These are phyloP conservation scores for Moxostoma hubbsi DNA, from an alignment of 2,797 vertebrate species.

Conservation along the genomic window DNA sequence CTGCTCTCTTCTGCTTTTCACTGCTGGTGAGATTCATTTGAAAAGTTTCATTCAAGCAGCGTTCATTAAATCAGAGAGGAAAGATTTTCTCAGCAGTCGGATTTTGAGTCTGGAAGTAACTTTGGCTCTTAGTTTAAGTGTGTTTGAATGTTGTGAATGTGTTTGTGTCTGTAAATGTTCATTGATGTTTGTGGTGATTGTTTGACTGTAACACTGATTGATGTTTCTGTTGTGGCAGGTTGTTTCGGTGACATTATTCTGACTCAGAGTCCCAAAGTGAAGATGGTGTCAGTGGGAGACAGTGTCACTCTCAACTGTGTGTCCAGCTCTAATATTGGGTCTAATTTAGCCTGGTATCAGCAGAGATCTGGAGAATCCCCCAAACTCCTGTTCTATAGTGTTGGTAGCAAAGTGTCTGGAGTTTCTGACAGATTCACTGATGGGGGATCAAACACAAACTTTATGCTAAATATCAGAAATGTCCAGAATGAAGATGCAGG, in stretches of 20 bases:
- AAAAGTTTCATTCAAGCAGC: not conserved
- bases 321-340: accelerated
- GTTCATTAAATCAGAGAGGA: too few relatives aligned
- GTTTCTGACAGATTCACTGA: conserved; percentile 26
- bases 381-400: not conserved
- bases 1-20: conserved; percentile 7
- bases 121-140: too few relatives aligned
- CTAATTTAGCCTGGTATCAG: not conserved
- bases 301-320: conserved; percentile 7
- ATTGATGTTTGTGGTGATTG: not conserved
- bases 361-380: not conserved
- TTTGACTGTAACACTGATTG: conserved; percentile 6
- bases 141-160: too few relatives aligned
- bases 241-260: conserved; percentile 10
- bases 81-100: too few relatives aligned
- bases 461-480: conserved; percentile 2
- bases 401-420: conserved; percentile 3
- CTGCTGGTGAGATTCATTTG: not conserved
- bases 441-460: conserved; percentile 11
- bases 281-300: conserved; percentile 57
- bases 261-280: conserved; percentile 58
- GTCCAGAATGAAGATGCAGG: conserved; percentile 9
- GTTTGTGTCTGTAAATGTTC: too few relatives aligned
- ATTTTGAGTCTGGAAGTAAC: too few relatives aligned
- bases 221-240: not conserved